Conservation (phyloP, 2,113 vertebrate genomes). For the Antidorcas marsupialis region DNA sequence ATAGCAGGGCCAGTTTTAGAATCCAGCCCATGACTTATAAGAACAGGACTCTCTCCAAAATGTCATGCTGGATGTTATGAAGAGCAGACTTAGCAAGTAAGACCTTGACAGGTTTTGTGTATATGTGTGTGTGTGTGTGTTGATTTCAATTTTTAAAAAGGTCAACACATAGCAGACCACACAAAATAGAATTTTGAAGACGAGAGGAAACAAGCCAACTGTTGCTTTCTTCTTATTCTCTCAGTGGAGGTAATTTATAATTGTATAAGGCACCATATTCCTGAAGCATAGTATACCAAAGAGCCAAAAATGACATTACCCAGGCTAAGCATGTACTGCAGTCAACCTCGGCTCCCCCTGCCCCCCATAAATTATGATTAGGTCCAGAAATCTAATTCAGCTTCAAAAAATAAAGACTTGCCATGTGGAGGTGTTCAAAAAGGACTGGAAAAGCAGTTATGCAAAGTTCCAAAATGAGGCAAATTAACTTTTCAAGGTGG, state of each 20-base stretch:
- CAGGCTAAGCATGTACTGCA: neutral
- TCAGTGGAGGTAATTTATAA: conserved; percentile 38
- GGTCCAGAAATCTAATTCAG: conserved; percentile 37
- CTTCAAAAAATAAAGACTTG: conserved; percentile 25
- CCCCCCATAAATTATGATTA: neutral
- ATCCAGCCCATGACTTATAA: neutral
- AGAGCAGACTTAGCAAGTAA: neutral
- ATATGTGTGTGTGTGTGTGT: neutral
- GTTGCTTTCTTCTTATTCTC: conserved; percentile 37
- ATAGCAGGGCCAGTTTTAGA: neutral
- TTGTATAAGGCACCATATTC: conserved; percentile 47
- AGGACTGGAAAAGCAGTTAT: conserved; percentile 25
- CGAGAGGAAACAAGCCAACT: conserved; percentile 33
- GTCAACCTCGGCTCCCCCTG: neutral
- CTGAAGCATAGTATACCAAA: conserved; percentile 22
- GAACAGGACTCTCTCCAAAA: neutral
- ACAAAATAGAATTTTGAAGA: conserved; percentile 47
- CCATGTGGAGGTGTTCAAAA: neutral
- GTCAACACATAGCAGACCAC: conserved; percentile 40
- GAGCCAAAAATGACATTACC: conserved; percentile 39
- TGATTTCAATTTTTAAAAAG: neutral
- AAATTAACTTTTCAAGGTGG: neutral
- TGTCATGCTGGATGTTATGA: neutral
- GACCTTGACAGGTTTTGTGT: neutral
- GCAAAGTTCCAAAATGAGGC: neutral